These are phyloP conservation scores for Lasioglossum marginatum DNA, from an alignment of 2,888 invertebrate species.

Conservation along the genomic window DNA sequence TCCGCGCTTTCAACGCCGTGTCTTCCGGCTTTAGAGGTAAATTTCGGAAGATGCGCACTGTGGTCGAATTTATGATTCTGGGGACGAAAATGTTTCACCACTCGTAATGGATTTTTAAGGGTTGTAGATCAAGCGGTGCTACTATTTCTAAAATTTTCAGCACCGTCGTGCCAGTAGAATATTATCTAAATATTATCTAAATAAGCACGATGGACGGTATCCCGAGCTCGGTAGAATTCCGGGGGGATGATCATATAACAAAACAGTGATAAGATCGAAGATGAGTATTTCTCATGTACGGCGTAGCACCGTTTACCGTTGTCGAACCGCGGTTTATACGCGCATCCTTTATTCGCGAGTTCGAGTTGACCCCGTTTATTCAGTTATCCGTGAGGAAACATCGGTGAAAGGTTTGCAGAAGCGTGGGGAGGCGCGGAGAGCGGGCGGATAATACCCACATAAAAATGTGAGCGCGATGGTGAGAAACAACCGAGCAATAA, in stretches of 20 bases:
- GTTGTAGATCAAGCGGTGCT: too few relatives aligned
- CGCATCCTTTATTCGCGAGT: neutral
- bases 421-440: neutral
- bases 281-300: neutral
- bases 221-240: neutral
- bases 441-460: conserved; percentile 2
- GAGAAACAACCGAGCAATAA: conserved; percentile 31
- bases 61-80: neutral
- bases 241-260: neutral
- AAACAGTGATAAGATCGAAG: neutral
- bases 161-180: neutral
- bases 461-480: conserved; percentile 8
- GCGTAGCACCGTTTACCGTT: neutral
- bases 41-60: neutral
- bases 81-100: neutral
- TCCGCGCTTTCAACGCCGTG: neutral
- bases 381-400: conserved; percentile 4
- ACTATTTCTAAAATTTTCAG: too few relatives aligned
- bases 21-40: neutral
- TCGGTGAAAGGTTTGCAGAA: neutral
- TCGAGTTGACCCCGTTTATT: conserved; percentile 6
- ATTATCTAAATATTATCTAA: neutral
- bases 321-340: neutral
- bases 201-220: neutral
- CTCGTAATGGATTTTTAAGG: too few relatives aligned